phyloP scores from a whole-genome alignment of 2,113 vertebrate genomes.

The Sterrhoptilus dennistouni region DNA sequence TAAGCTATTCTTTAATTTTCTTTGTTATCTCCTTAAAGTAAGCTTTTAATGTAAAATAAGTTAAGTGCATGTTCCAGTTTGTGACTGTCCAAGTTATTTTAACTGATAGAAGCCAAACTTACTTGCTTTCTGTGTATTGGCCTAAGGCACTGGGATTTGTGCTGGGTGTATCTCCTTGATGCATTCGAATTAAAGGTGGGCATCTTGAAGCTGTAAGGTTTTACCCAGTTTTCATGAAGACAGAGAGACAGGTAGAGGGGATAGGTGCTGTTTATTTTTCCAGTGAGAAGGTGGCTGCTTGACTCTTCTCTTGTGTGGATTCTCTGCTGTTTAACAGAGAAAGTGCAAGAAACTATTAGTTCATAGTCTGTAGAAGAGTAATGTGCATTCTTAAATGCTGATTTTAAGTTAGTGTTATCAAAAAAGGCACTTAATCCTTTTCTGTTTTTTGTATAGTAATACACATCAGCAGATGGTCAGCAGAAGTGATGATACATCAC shows the following conservation, averaged over 20 bases:
- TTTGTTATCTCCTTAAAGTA: not conserved
- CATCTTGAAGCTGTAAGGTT: not conserved
- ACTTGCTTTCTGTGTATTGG: not conserved
- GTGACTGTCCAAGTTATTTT: not conserved
- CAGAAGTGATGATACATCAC: not conserved
- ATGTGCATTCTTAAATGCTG: not conserved
- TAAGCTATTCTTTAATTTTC: not conserved
- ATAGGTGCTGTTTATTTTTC: not conserved
- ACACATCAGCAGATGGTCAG: not conserved
- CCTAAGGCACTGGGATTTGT: not conserved
- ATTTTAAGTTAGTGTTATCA: not conserved
- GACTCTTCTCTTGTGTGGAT: not conserved
- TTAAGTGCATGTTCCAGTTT: not conserved
- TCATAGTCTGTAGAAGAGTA: not conserved
- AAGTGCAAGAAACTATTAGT: not conserved
- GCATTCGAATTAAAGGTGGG: not conserved
- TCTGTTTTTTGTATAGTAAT: not conserved
- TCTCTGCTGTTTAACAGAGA: not conserved
- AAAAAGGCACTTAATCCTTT: not conserved
- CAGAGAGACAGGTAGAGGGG: not conserved
- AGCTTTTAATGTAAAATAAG: not conserved
- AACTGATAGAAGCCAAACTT: not conserved
- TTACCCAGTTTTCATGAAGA: not conserved
- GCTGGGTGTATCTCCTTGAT: not conserved
- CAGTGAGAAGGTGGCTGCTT: not conserved